Evolutionary conservation across 2,888 invertebrate species (phyloP), one percentile per base, ranked within the genome.

Genomic region (Congeria kusceri): DNA sequence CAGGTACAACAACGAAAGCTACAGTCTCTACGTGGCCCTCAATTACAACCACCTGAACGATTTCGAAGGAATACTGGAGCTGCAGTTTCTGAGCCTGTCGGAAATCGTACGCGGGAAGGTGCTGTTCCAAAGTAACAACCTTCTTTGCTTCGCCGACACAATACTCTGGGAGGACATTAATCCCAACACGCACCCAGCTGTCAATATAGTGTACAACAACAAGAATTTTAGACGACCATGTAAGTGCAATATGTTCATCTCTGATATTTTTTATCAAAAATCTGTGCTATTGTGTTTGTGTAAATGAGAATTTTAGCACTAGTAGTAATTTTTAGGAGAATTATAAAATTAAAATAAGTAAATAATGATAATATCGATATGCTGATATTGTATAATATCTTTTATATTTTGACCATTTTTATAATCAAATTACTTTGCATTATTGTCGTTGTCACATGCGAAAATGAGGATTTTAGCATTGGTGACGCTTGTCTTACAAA

Each of bases 61-160:
- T 20, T 80, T 73, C 0, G 69, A 82, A 15, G 93, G 93, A 11
- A 73, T 93, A 7, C 83, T 86, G 68, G 91, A 92, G 80, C 88
- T 93, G 0, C 83, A 83, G 74, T 71, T 83, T 32, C 63, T 39
- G 13, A 80, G 47, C 63, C 76, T 87, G 83, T 1, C 92, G 95
- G 98, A 99, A 92, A 97, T 99, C 57, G 95, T 98, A 49, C 95
- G 96, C 76, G 99, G 99, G 46, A 97, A 96, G 91, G 97, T 98
- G 65, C 98, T 97, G 39, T 96, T 99, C 89, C 97, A 96, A 93
- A 97, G 97, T 94, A 99, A 99, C 94, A 98, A 97, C 94, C 97
- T 98, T 92, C 95, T 99, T 66, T 99, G 99, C 93, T 98, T 98
- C 94, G 96, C 98, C 49, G 96, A 96, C 90, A 96, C 97, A 5